Conservation (phyloP, 1,140 invertebrate species). For the Drosophila pandora region DNA sequence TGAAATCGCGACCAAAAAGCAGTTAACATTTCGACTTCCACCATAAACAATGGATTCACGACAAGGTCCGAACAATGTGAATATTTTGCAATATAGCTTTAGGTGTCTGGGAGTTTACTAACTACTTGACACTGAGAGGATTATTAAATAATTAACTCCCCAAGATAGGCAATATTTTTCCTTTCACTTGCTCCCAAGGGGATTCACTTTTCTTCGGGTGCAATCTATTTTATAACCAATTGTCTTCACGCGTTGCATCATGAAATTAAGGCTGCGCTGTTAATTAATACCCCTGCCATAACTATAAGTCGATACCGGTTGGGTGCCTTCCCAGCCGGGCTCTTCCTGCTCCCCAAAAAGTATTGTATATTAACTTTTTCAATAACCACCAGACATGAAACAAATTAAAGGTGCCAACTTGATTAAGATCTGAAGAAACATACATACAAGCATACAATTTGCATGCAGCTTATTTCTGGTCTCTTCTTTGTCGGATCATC, state of each 20-base stretch:
- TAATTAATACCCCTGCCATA: conserved; percentile 41
- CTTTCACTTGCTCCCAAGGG: background rate
- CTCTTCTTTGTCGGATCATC: conserved; percentile 15
- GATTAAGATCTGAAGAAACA: conserved; percentile 51
- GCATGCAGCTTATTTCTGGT: conserved; percentile 22
- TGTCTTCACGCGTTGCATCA: conserved; percentile 42
- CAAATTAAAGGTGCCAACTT: conserved; percentile 70
- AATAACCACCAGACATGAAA: conserved; percentile 8
- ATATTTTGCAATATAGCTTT: conserved; percentile 28
- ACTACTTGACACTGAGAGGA: background rate
- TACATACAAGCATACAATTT: conserved; percentile 51
- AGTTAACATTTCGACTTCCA: conserved; percentile 38
- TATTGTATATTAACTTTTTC: conserved; percentile 2
- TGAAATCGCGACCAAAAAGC: conserved; percentile 33
- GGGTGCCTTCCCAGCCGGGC: background rate
- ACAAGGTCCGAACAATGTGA: conserved; percentile 17
- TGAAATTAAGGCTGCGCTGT: conserved; percentile 46
- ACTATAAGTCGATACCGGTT: conserved; percentile 33
- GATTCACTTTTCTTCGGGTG: conserved; percentile 3
- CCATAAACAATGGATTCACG: conserved; percentile 29
- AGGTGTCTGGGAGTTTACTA: background rate
- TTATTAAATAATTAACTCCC: no score
- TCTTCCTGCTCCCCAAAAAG: conserved; percentile 22
- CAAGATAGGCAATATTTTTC: background rate
- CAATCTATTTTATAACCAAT: background rate